A percentile compares a stretch with the other conserved stretches of the same genome.
Evolutionary conservation across 2,113 vertebrate species (phyloP).

Genomic region (Leiothrix lutea): DNA sequence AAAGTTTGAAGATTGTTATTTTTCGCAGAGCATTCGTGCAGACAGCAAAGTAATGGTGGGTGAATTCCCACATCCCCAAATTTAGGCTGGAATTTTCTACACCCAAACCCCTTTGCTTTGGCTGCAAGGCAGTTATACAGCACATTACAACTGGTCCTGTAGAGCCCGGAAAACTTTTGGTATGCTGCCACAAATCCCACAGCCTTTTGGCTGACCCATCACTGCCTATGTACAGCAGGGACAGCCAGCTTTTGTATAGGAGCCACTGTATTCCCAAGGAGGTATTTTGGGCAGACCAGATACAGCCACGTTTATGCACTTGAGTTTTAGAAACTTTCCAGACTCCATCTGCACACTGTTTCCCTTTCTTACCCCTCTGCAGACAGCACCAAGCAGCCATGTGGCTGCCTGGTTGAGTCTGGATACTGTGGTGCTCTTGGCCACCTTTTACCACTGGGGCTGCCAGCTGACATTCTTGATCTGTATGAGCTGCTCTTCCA

Average conservation of each 20-base stretch:
- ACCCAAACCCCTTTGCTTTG: neutral
- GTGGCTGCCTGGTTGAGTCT: neutral
- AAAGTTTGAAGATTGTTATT: conserved; percentile 28
- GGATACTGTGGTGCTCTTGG: neutral
- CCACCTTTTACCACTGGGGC: neutral
- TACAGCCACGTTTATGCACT: neutral
- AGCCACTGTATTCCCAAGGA: neutral
- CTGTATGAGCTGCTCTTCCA: neutral
- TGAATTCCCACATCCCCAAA: conserved; percentile 27
- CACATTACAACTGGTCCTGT: neutral
- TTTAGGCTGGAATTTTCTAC: conserved; percentile 23
- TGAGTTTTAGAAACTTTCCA: conserved; percentile 20
- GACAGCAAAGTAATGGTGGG: conserved; percentile 12
- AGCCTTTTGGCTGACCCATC: conserved; percentile 32
- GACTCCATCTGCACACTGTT: neutral
- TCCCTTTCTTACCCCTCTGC: neutral
- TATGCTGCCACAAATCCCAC: conserved; percentile 30
- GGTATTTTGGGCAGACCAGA: neutral
- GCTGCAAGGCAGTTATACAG: neutral
- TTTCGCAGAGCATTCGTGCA: neutral
- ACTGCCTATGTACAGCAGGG: neutral
- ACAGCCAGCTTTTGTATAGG: neutral
- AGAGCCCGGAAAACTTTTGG: neutral
- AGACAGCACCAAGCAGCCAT: neutral
- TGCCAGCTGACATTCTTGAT: neutral